A percentile compares a stretch with the other conserved stretches of the same genome.
phyloP scores from a whole-genome alignment of 2,113 vertebrate genomes.

The Microcebus griseorufus region DNA sequence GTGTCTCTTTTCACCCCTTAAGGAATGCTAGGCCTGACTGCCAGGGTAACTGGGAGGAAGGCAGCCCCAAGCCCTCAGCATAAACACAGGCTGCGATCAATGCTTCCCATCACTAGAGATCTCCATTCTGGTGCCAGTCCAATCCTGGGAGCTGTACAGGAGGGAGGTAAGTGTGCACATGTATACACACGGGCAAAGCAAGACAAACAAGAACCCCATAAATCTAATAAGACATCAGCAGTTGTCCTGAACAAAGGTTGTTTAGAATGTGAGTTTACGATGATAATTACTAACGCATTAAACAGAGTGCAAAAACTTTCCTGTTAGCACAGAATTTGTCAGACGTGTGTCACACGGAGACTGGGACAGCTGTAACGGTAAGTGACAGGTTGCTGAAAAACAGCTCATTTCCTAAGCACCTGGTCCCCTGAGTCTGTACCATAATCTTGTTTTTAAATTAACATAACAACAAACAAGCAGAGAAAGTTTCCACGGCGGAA shows the following conservation, averaged over 20 bases:
- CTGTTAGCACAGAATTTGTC: conserved; percentile 16
- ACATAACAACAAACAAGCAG: neutral
- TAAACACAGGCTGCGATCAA: neutral
- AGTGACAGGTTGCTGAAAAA: conserved; percentile 55
- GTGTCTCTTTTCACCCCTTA: neutral
- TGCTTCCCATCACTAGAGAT: neutral
- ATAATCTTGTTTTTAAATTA: conserved; percentile 38
- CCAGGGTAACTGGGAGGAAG: neutral
- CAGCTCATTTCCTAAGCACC: neutral
- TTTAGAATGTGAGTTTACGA: neutral
- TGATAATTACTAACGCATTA: neutral
- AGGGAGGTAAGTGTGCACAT: neutral
- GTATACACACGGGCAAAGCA: neutral
- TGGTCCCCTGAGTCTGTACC: neutral
- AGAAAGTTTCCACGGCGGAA: neutral
- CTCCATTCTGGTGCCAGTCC: neutral
- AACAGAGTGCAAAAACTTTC: neutral
- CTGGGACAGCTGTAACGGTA: conserved; percentile 2
- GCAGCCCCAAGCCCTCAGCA: neutral
- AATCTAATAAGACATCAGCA: neutral
- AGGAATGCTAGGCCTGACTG: neutral
- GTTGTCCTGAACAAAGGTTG: neutral
- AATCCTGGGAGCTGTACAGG: neutral
- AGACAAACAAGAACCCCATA: neutral
- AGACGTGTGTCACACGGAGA: neutral